Conservation (phyloP, 30 jellyfish, hydroid and myxozoan genomes). For the Aurelia coerulea region DNA sequence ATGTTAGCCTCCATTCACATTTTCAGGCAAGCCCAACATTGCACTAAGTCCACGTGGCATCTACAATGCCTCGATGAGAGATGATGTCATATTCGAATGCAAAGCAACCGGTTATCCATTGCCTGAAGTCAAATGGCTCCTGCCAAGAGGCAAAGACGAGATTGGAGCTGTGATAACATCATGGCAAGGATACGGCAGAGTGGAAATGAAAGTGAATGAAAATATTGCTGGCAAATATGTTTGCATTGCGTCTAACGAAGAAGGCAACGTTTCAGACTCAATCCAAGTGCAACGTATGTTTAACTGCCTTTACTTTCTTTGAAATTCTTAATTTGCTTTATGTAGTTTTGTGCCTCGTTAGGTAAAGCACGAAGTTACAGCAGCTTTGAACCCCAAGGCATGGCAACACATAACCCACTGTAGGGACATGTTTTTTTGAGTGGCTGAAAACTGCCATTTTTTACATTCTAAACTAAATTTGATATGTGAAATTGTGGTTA, state of each 20-base stretch:
- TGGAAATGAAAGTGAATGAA: conserved; percentile 43
- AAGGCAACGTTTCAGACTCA: conserved; percentile 73
- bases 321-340: no score
- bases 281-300: conserved; percentile 28
- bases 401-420: no score
- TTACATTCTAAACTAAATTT: no score
- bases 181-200: conserved; percentile 58
- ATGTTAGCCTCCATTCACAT: no score
- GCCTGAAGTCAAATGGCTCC: conserved; percentile 81
- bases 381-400: no score
- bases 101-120: conserved; percentile 83
- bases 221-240: conserved; percentile 71
- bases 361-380: no score
- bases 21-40: conserved; percentile 75
- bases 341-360: no score
- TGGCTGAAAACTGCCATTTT: no score
- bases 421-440: no score
- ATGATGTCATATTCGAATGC: conserved; percentile 67
- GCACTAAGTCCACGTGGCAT: conserved; percentile 66
- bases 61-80: conserved; percentile 52
- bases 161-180: conserved; percentile 16
- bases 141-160: background rate
- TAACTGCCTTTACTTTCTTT: background rate
- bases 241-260: conserved; percentile 85
- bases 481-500: no score